Percentiles rank a stretch among this genome's conserved stretches.
Conservation (phyloP, 1,140 invertebrate genomes). For the Drosophila rufa region DNA sequence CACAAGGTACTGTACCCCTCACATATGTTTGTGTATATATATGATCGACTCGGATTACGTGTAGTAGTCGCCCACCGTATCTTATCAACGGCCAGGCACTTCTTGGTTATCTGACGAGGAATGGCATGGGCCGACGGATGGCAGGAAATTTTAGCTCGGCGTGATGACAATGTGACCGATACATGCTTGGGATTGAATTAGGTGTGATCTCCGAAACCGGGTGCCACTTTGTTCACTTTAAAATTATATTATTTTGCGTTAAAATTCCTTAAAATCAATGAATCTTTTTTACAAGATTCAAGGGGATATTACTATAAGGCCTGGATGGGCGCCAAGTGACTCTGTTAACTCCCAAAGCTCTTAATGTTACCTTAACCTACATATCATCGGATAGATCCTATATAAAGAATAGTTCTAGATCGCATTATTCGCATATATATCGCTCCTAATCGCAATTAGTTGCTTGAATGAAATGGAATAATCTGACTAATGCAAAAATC, state of each 20-base stretch:
- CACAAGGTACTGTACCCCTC: conserved; percentile 15
- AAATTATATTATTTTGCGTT: background rate
- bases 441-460: conserved; percentile 1
- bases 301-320: too few relatives aligned
- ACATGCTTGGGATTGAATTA: conserved; percentile 4
- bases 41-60: conserved; percentile 45
- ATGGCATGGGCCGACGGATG: conserved; percentile 20
- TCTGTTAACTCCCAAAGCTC: too few relatives aligned
- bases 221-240: background rate
- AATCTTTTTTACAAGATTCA: background rate
- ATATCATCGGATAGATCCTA: background rate
- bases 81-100: conserved; percentile 48
- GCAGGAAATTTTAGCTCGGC: conserved; percentile 17
- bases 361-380: background rate
- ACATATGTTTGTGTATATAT: conserved; percentile 4
- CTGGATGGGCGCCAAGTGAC: background rate
- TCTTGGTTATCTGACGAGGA: conserved; percentile 49
- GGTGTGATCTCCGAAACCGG: background rate
- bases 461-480: conserved; percentile 12
- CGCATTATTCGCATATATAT: background rate
- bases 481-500: background rate
- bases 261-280: too few relatives aligned
- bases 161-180: conserved; percentile 52
- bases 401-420: too few relatives aligned
- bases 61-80: conserved; percentile 30